Conservation (phyloP, 2,888 invertebrate genomes). For the Lottia gigantea region DNA sequence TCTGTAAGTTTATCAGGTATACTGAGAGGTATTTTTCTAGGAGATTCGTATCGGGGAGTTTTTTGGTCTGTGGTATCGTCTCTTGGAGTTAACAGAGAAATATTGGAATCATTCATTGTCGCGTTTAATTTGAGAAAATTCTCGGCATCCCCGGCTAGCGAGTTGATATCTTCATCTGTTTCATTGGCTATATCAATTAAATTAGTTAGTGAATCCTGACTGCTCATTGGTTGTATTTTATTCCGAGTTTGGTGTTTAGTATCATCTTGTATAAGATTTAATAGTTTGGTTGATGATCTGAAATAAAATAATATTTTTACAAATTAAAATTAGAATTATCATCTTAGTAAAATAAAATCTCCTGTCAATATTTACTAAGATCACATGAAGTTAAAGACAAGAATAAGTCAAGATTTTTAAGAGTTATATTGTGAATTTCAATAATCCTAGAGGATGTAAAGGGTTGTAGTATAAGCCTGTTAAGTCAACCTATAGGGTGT, state of each 20-base stretch:
- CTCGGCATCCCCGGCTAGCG: conserved; percentile 41
- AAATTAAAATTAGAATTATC: no score
- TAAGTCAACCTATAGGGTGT: no score
- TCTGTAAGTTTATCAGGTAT: conserved; percentile 29
- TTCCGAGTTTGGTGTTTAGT: neutral
- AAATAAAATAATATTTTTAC: no score
- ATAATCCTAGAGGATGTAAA: no score
- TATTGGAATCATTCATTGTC: neutral
- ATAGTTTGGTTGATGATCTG: neutral
- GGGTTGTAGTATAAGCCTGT: no score
- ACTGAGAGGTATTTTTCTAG: conserved; percentile 18
- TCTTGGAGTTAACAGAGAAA: neutral
- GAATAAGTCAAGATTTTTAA: no score
- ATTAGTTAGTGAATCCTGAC: conserved; percentile 1
- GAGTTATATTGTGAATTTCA: no score
- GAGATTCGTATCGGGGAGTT: conserved; percentile 12
- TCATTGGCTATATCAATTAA: conserved; percentile 31
- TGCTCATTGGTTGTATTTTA: neutral
- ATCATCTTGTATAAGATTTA: neutral
- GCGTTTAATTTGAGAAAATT: conserved; percentile 28
- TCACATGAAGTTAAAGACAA: no score
- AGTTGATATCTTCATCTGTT: conserved; percentile 44
- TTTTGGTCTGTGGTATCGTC: neutral
- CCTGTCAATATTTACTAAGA: no score
- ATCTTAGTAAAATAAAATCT: no score